Percentiles rank a stretch among this genome's conserved stretches.
phyloP scores from a whole-genome alignment of 2,797 vertebrate species.

The Trematomus bernacchii region DNA sequence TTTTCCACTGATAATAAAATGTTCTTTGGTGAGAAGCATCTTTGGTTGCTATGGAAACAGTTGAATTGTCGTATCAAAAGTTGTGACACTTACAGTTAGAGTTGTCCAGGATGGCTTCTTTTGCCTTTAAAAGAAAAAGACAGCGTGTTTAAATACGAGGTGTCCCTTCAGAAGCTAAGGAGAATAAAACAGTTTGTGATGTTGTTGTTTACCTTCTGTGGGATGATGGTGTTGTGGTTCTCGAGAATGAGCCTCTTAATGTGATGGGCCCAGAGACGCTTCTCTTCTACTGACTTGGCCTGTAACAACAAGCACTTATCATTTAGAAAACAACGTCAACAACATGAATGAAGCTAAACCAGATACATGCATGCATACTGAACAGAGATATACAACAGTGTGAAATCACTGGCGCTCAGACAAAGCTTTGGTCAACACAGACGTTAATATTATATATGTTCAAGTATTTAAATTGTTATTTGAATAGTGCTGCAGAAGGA shows the following conservation, averaged over 20 bases:
- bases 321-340: slow-evolving; percentile 8
- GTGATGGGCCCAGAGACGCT: slow-evolving; percentile 94
- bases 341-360: neutral
- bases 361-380: neutral
- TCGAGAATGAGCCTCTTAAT: slow-evolving; percentile 98
- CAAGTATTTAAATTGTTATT: neutral
- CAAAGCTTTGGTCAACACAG: neutral
- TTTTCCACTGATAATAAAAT: slow-evolving; percentile 42
- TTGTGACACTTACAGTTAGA: slow-evolving; percentile 89
- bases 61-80: slow-evolving; percentile 11
- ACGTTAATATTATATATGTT: neutral
- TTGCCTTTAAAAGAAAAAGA: slow-evolving; percentile 84
- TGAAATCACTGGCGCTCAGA: neutral
- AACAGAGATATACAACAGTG: neutral
- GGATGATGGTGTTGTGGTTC: slow-evolving; percentile 94
- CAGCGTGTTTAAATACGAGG: neutral
- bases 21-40: slow-evolving; percentile 39
- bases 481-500: neutral
- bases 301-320: slow-evolving; percentile 61
- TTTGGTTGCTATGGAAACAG: slow-evolving; percentile 51
- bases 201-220: slow-evolving; percentile 88
- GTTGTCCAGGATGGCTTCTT: slow-evolving; percentile 93
- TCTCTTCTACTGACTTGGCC: slow-evolving; percentile 94
- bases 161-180: neutral
- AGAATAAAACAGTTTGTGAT: neutral